Evolutionary conservation across 2,113 vertebrate genomes (phyloP).

Genomic region (Psilopogon haemacephalus): DNA sequence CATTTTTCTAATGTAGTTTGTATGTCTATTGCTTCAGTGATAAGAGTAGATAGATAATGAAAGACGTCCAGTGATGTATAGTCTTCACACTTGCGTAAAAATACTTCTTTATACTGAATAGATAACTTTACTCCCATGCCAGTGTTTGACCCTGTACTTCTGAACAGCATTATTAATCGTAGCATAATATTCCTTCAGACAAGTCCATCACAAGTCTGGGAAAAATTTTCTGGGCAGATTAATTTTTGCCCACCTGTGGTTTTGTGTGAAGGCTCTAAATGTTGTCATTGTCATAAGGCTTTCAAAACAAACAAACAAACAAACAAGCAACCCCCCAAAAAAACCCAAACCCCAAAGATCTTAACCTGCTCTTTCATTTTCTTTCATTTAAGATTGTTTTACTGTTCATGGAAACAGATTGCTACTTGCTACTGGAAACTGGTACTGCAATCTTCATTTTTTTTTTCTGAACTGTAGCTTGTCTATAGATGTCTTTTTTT

Average conservation of each 20-base stretch:
- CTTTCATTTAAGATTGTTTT: slow-evolving; percentile 6
- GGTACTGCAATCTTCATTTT: neutral
- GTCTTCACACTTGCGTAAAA: neutral
- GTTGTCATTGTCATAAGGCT: neutral
- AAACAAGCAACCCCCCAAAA: no score
- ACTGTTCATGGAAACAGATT: neutral
- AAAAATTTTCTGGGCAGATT: slow-evolving; percentile 15
- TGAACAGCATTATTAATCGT: neutral
- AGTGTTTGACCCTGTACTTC: neutral
- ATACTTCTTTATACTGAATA: neutral
- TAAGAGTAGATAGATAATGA: neutral
- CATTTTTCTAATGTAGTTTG: neutral
- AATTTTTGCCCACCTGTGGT: slow-evolving; percentile 31
- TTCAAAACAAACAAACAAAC: neutral
- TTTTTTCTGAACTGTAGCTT: neutral
- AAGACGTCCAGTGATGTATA: neutral
- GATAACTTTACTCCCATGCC: neutral
- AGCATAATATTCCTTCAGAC: neutral
- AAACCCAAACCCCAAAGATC: no score
- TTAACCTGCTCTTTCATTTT: neutral
- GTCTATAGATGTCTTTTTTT: neutral
- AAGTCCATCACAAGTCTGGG: neutral
- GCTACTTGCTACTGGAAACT: neutral
- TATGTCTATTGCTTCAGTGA: neutral
- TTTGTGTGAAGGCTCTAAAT: slow-evolving; percentile 16